Conservation (phyloP, 2,797 vertebrate species). For the Cuniculus paca region DNA sequence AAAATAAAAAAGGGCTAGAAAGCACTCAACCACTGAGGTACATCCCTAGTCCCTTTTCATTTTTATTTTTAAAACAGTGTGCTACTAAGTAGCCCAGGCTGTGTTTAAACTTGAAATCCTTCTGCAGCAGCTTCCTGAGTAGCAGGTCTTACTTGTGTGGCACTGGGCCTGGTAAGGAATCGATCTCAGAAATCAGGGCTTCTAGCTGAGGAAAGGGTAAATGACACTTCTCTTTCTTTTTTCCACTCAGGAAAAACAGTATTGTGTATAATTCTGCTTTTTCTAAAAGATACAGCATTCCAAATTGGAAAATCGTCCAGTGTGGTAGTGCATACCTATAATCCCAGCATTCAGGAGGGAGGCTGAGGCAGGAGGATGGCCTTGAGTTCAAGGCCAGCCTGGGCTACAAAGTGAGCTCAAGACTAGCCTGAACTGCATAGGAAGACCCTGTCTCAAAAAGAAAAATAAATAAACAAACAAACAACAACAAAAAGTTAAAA, state of each 20-base stretch:
- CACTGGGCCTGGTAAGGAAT: background rate
- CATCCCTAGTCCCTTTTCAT: background rate
- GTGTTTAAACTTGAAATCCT: background rate
- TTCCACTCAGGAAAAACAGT: background rate
- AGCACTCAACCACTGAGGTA: background rate
- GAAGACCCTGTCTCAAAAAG: background rate
- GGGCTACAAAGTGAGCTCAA: background rate
- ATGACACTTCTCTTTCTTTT: background rate
- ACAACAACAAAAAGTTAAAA: too few species aligned
- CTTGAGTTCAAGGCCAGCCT: background rate
- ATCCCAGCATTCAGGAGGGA: background rate
- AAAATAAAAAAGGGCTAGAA: background rate
- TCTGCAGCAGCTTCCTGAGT: background rate
- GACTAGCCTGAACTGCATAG: too few species aligned
- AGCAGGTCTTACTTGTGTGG: background rate
- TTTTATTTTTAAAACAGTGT: background rate
- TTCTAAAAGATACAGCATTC: background rate
- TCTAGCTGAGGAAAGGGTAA: background rate
- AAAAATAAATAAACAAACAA: background rate
- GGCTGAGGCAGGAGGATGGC: background rate
- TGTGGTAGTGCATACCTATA: background rate
- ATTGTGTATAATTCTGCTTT: background rate
- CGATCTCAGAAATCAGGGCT: background rate
- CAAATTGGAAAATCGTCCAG: background rate
- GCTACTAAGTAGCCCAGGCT: background rate